Evolutionary conservation across 2,888 invertebrate genomes (phyloP), one percentile per base, ranked within the genome.

Genomic region (Hirtodrosophila alboralis): DNA sequence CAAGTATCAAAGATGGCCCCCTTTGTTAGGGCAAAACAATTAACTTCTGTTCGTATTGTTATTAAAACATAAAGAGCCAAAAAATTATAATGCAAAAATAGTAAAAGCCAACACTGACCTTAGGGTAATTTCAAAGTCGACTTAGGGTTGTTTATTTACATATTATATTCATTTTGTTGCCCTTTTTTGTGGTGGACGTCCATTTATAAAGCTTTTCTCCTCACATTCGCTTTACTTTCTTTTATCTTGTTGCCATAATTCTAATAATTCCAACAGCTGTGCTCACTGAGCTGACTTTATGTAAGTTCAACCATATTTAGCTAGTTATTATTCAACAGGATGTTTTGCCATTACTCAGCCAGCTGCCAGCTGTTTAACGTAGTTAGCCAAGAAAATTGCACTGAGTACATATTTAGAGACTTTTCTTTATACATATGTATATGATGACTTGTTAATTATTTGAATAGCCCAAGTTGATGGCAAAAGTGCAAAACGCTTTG

Each of bases 301-400:
- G 45, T 38, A 28, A 66, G 31, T 60, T 66, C 40, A 36, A 57
- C 31, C 45, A 48, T 57, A 63, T 68, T 68, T 53, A 62, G 63
- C 41, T 47, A 64, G 68, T 69, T 69, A 59, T 69, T 64, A 69
- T 64, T 59, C 70, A 69, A 31, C 51, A 43, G 51, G 38, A 64
- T 69, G 64, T 59, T n/a, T 56, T 33, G 34, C 12, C 51, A 59
- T 69, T 34, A 53, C 33, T 57, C 49, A 63, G 23, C 13, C n/a
- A n/a, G 28, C 56, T 12, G 45, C n/a, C 26, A 8, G 23, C 21
- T 12, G 38, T 26, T 48, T 8, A 23, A 7, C 2, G 23, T 23
- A 30, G 40, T 33, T 38, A n/a, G n/a, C 23, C 37, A 26, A 38
- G 26, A 38, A 38, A n/a, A 13, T 10, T 7, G 36, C 0, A 1